phyloP scores from a whole-genome alignment of 2,888 invertebrate genomes.

The Melitaea athalia region DNA sequence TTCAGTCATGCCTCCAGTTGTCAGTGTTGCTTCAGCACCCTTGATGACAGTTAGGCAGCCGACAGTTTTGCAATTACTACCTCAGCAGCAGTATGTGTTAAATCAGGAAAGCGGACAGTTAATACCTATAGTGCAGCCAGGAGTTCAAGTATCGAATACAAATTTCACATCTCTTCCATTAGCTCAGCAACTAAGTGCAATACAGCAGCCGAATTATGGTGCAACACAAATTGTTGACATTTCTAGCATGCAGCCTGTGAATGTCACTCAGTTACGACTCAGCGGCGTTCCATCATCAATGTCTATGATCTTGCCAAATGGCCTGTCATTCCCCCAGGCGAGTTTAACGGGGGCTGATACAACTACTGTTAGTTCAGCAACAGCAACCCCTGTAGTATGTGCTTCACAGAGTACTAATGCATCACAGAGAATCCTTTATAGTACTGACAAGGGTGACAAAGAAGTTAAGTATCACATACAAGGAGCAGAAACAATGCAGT shows the following conservation, averaged over 20 bases:
- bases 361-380: slow-evolving; percentile 74
- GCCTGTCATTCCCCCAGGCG: slow-evolving; percentile 69
- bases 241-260: slow-evolving; percentile 75
- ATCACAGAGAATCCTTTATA: slow-evolving; percentile 73
- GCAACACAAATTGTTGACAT: slow-evolving; percentile 71
- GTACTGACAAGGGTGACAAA: slow-evolving; percentile 74
- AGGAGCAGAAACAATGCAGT: slow-evolving; percentile 72
- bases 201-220: slow-evolving; percentile 73
- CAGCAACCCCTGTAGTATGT: slow-evolving; percentile 73
- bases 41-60: slow-evolving; percentile 77
- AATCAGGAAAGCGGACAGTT: slow-evolving; percentile 78
- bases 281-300: slow-evolving; percentile 76
- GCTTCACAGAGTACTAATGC: slow-evolving; percentile 73
- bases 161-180: slow-evolving; percentile 73
- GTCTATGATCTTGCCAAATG: slow-evolving; percentile 77
- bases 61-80: slow-evolving; percentile 70
- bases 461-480: slow-evolving; percentile 76
- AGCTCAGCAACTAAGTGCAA: slow-evolving; percentile 58
- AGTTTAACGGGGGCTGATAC: slow-evolving; percentile 66
- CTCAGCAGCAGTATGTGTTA: slow-evolving; percentile 74
- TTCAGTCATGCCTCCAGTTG: slow-evolving; percentile 66
- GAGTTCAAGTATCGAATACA: slow-evolving; percentile 71
- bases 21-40: slow-evolving; percentile 68
- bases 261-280: slow-evolving; percentile 70
- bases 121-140: slow-evolving; percentile 76